phyloP scores from a whole-genome alignment of 2,797 vertebrate genomes.

The Labeo calbasu region DNA sequence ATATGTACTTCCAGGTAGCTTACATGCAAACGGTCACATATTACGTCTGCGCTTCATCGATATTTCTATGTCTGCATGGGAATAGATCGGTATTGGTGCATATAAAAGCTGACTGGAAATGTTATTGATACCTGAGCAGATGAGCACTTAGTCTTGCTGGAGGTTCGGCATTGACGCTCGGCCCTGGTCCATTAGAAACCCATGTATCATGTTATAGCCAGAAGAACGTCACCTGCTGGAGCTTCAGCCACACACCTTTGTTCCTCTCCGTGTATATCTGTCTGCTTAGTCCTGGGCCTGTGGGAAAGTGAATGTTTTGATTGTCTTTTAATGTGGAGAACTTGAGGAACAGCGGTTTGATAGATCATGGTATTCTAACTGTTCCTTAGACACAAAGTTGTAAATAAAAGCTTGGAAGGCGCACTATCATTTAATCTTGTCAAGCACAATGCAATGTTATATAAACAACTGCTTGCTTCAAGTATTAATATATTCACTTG shows the following conservation, averaged over 20 bases:
- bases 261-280: slow-evolving; percentile 55
- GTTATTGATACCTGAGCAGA: slow-evolving; percentile 23
- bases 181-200: slow-evolving; percentile 18
- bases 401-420: neutral
- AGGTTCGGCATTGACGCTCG: slow-evolving; percentile 17
- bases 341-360: slow-evolving; percentile 58
- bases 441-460: neutral
- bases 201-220: slow-evolving; percentile 52
- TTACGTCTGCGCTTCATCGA: neutral
- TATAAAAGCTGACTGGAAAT: slow-evolving; percentile 34
- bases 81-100: slow-evolving; percentile 15
- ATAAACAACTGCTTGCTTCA: neutral
- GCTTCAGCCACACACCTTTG: slow-evolving; percentile 27
- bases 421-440: neutral
- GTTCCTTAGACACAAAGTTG: neutral
- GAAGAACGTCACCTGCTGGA: slow-evolving; percentile 45
- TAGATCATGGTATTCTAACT: neutral
- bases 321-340: slow-evolving; percentile 62
- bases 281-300: slow-evolving; percentile 24
- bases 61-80: slow-evolving; percentile 10
- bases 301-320: slow-evolving; percentile 43
- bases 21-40: neutral
- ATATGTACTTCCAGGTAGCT: slow-evolving; percentile 14
- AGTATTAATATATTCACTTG: neutral
- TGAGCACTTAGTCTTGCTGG: slow-evolving; percentile 47